Evolutionary conservation across 35 echinoderm and acorn worm genomes (phyloP).

Genomic region (Eucidaris tribuloides): DNA sequence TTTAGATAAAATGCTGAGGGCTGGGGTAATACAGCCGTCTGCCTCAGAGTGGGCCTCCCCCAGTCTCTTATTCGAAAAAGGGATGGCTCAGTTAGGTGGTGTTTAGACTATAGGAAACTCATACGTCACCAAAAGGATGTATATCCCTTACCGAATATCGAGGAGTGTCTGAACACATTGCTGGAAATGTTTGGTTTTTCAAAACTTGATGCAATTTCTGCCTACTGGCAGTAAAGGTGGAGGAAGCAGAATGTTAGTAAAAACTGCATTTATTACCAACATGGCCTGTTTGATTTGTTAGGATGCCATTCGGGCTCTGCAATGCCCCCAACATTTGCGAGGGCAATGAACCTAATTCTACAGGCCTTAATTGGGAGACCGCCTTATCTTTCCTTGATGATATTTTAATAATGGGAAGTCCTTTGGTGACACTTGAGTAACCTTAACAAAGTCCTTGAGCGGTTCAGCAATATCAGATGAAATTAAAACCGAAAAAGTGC

Average conservation of each 20-base stretch:
- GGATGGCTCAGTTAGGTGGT: slow-evolving; percentile 46
- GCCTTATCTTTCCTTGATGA: slow-evolving; percentile 51
- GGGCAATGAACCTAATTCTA: slow-evolving; percentile 37
- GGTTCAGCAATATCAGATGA: slow-evolving; percentile 21
- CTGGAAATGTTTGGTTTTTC: slow-evolving; percentile 55
- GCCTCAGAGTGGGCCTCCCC: slow-evolving; percentile 42
- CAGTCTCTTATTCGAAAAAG: slow-evolving; percentile 26
- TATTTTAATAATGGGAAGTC: slow-evolving; percentile 21
- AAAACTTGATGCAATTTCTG: slow-evolving; percentile 50
- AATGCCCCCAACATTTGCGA: slow-evolving; percentile 35
- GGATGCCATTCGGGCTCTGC: slow-evolving; percentile 44
- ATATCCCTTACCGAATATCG: slow-evolving; percentile 34
- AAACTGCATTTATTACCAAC: slow-evolving; percentile 49
- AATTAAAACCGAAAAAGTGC: slow-evolving; percentile 57
- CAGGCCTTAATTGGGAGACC: slow-evolving; percentile 30
- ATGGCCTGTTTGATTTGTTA: slow-evolving; percentile 42
- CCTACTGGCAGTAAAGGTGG: slow-evolving; percentile 63
- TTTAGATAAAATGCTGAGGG: slow-evolving; percentile 39
- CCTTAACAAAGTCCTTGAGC: neutral
- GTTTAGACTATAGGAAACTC: slow-evolving; percentile 49
- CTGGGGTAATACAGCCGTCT: slow-evolving; percentile 54
- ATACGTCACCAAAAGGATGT: slow-evolving; percentile 48
- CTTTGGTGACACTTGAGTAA: slow-evolving; percentile 7
- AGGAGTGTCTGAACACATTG: slow-evolving; percentile 50
- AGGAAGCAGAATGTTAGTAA: slow-evolving; percentile 13